Evolutionary conservation across 2,113 vertebrate genomes (phyloP), one percentile per base, ranked within the genome.

Genomic region (Plestiodon gilberti): DNA sequence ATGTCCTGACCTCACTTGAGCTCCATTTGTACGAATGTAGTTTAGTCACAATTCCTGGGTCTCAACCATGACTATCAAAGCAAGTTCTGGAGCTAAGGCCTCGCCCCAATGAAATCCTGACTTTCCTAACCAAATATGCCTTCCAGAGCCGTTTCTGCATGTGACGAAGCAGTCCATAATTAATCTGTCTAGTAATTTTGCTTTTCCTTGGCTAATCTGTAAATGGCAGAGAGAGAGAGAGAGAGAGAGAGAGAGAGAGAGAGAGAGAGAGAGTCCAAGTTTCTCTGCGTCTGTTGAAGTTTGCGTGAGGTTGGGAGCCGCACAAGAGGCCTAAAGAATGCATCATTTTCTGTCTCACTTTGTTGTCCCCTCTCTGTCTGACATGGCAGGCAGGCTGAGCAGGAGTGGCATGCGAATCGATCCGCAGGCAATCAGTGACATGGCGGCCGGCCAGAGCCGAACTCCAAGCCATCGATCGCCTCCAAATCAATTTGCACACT

Each of bases 401-500:
- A 82, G 92, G 94, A 95, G 91, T 38, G 94, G 96, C 82, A 92
- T 91, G 95, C 85, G 76, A 90, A 96, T 97, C 93, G 92, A 96
- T 96, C 82, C 25, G 0, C 62, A 95, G 95, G 94, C 94, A 95
- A 95, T 96, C 96, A 93, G 95, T 94, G 96, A 81, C 95, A 93
- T 40, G 35, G 90, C 94, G 92, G 95, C 92, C 89, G 92, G 95
- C 95, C 89, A 40, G 89, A 95, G 95, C 95, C 89, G 93, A 93
- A 92, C 94, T 94, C 96, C 80, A 38, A 89, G 89, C 91, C 3
- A 90, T 92, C 84, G 96, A 96, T 96, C 90, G 86, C 91, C 92
- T 96, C 91, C 94, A 92, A 95, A 96, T 96, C 96, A 95, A 97
- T 97, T 96, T 95, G 88, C 95, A 96, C 91, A 88, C 94, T 91